Conservation (phyloP, 2,888 invertebrate species). For the Anorthoa munda region DNA sequence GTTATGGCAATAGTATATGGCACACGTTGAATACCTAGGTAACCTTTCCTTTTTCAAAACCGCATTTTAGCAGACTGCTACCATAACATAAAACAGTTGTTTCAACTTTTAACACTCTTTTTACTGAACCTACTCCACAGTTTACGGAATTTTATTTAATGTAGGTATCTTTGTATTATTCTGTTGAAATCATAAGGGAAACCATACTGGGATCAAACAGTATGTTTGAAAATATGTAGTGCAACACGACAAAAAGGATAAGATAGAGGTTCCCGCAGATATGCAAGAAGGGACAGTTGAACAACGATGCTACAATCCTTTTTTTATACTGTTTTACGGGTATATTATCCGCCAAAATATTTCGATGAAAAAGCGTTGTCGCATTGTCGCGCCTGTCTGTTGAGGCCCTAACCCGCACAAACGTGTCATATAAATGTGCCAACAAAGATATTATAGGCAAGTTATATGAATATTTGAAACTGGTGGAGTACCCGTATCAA, state of each 20-base stretch:
- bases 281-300: no score
- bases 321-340: no score
- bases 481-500: conserved; percentile 38
- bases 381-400: not conserved
- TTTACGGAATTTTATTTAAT: not conserved
- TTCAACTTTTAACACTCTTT: conserved; percentile 26
- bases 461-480: conserved; percentile 52
- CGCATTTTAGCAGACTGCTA: conserved; percentile 14
- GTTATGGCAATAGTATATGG: no score
- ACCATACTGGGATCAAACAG: no score
- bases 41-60: not conserved
- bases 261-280: no score
- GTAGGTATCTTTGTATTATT: not conserved
- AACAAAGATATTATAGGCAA: conserved; percentile 29
- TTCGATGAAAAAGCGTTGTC: no score
- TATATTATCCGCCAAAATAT: no score
- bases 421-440: conserved; percentile 26
- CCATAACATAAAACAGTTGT: conserved; percentile 16
- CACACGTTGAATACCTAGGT: not conserved
- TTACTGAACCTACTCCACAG: not conserved
- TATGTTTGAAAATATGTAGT: no score
- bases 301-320: no score
- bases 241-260: no score
- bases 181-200: conserved; percentile 11
- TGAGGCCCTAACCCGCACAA: conserved; percentile 11